Evolutionary conservation across 2,888 invertebrate genomes (phyloP).

Genomic region (Pristionchus exspectatus): DNA sequence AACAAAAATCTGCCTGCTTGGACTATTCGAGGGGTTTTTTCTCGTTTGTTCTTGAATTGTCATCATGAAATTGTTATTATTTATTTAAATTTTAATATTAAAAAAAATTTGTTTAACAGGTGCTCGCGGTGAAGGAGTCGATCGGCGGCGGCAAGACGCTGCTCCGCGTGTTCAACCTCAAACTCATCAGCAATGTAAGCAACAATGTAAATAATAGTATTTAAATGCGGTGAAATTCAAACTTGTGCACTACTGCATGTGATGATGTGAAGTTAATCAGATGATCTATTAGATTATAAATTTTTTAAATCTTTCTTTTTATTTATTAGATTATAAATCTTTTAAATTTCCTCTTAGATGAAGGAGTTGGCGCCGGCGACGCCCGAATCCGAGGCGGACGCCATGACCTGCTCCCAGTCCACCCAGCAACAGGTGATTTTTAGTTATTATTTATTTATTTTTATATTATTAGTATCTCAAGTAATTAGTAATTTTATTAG

Average conservation of each 20-base stretch:
- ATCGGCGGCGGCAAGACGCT: constrained; percentile 58
- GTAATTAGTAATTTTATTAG: too few relatives aligned
- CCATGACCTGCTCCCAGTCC: not conserved
- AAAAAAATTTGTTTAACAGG: constrained; percentile 55
- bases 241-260: too few relatives aligned
- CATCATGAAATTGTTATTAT: not conserved
- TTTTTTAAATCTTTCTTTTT: too few relatives aligned
- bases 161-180: constrained; percentile 63
- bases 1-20: not conserved
- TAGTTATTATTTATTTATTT: not conserved
- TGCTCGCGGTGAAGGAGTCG: constrained; percentile 60
- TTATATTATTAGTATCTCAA: too few relatives aligned
- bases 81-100: not conserved
- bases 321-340: too few relatives aligned
- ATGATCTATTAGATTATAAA: too few relatives aligned
- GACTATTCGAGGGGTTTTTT: not conserved
- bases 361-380: constrained; percentile 26
- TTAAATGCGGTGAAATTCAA: not conserved
- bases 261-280: not conserved
- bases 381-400: constrained; percentile 30
- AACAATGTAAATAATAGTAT: not conserved
- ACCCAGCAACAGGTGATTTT: constrained; percentile 27
- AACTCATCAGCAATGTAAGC: constrained; percentile 59
- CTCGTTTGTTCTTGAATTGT: not conserved
- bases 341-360: not conserved